Conservation (phyloP, 2,113 vertebrate species). For the Phrynocephalus versicolor region DNA sequence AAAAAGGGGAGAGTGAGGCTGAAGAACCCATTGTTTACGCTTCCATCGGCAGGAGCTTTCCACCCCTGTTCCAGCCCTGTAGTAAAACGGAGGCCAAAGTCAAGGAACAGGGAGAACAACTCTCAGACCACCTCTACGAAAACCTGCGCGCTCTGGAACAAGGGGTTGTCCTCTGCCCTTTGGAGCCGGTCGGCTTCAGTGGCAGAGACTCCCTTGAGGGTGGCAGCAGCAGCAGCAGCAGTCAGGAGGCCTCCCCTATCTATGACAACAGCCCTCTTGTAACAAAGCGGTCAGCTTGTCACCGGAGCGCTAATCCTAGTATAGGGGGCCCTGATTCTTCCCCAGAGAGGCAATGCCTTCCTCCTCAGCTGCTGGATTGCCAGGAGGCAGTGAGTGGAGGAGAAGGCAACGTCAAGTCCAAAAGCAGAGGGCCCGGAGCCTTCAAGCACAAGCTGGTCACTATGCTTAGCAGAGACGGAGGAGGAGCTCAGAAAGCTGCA, state of each 20-base stretch:
- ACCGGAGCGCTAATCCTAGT: background rate
- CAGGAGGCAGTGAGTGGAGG: background rate
- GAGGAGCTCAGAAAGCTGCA: slow-evolving; percentile 37
- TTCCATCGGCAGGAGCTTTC: slow-evolving; percentile 54
- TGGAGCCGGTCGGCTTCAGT: background rate
- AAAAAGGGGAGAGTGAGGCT: background rate
- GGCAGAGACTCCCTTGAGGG: slow-evolving; percentile 47
- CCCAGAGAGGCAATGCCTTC: slow-evolving; percentile 58
- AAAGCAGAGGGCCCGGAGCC: slow-evolving; percentile 28
- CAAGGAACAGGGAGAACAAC: background rate
- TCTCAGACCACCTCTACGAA: slow-evolving; percentile 73
- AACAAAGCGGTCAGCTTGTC: slow-evolving; percentile 26
- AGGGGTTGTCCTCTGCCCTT: background rate
- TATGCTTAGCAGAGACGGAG: slow-evolving; percentile 69
- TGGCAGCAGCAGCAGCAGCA: slow-evolving; percentile 22
- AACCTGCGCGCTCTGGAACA: slow-evolving; percentile 63
- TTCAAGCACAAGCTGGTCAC: slow-evolving; percentile 75
- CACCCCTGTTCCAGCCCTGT: slow-evolving; percentile 30
- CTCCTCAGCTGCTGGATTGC: slow-evolving; percentile 35
- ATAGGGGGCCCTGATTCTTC: background rate
- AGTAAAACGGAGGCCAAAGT: background rate
- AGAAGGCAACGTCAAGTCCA: background rate
- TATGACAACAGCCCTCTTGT: slow-evolving; percentile 58
- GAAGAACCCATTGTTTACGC: slow-evolving; percentile 51
- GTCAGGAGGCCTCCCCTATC: background rate